Evolutionary conservation across 2,888 invertebrate species (phyloP).

Genomic region (Cheilosia vulpina): DNA sequence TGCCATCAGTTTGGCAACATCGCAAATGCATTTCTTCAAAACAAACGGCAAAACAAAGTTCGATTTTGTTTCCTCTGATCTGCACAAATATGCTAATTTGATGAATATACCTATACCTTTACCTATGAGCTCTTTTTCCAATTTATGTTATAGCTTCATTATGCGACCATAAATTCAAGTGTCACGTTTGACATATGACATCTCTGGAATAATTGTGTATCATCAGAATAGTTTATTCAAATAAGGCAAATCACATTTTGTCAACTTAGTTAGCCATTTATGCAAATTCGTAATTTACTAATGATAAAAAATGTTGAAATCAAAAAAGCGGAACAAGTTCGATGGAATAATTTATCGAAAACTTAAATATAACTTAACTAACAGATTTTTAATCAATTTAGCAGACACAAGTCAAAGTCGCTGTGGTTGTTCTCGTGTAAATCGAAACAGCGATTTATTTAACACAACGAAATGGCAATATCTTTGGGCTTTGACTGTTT

Average conservation of each 20-base stretch:
- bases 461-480: background rate
- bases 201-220: slow-evolving; percentile 29
- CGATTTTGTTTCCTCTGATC: background rate
- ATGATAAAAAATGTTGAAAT: slow-evolving; percentile 19
- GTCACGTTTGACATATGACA: slow-evolving; percentile 56
- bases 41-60: too few relatives aligned
- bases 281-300: slow-evolving; percentile 36
- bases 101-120: slow-evolving; percentile 12
- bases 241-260: slow-evolving; percentile 18
- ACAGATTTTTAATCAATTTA: slow-evolving; percentile 7
- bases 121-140: slow-evolving; percentile 16
- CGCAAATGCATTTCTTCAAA: too few relatives aligned
- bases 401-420: background rate
- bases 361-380: background rate
- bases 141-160: slow-evolving; percentile 30
- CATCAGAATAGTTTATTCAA: slow-evolving; percentile 40
- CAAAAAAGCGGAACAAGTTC: slow-evolving; percentile 24
- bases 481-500: background rate
- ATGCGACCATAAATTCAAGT: slow-evolving; percentile 41
- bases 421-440: background rate
- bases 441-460: background rate
- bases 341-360: background rate
- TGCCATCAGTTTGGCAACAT: too few relatives aligned
- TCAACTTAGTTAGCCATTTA: slow-evolving; percentile 23
- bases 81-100: background rate